Base-by-base conservation (phyloP, 2,888 invertebrate genomes). In the Apamea epomidion region DNA sequence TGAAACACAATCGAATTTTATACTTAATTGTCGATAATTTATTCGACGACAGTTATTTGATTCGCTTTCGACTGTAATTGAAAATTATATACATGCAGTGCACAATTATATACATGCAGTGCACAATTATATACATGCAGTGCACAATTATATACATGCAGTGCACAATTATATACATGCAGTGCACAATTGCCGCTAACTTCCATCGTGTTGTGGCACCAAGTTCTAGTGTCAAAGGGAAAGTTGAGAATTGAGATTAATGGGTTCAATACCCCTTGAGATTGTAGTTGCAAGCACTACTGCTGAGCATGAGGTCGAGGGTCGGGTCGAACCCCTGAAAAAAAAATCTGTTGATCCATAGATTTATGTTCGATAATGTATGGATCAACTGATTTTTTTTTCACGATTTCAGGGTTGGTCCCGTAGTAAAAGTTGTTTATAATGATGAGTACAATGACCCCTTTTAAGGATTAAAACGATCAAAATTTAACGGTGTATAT, bases 41-140 rank as follows among this genome's bases (percentile, higher is more conserved):
- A 77, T 85, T 84, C 71, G 48, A 32, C 64, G 74, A 64, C 64
- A 72, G 78, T 73, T 79, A 58, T 84, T 86, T 58, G 81, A 80
- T 86, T 83, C 88, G 88, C 88, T 88, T 89, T 89, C 86, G 62
- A 73, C 14, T 76, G 29, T 79, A 69, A 86, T 85, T 74, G 32
- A 0, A 69, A 75, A 80, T 76, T 8, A 72, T 78, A 75, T 78
- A 80, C 88, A 76, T 81, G 78, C 79, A 80, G 74, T 74, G 62
- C 18, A 74, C 32, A 72, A 73, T 77, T 25, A n/a, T n/a, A n/a
- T n/a, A 80, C 88, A 76, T 81, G 78, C 79, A 80, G 74, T 74
- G 62, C 18, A 74, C 32, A 72, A 73, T 77, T 25, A n/a, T n/a
- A n/a, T n/a, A 80, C 88, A 76, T 81, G 78, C 79, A 80, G 74